Evolutionary conservation across 1,140 invertebrate genomes (phyloP), one percentile per base, ranked within the genome.

Genomic region (Diabrotica virgifera): DNA sequence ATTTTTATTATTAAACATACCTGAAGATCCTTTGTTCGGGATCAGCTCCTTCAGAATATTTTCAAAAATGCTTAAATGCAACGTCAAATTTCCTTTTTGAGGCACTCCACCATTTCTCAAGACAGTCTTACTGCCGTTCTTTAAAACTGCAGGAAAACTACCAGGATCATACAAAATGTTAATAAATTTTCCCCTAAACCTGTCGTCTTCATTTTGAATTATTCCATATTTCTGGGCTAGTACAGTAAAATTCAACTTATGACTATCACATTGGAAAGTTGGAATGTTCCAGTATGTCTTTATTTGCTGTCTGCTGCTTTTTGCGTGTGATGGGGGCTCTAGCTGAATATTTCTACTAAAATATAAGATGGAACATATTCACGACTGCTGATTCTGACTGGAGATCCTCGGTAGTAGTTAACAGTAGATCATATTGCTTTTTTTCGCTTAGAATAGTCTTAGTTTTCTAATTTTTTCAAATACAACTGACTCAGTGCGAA

Each of bases 271-370:
- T 77, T 87, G 85, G 69, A 86, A 86, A 0, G 88, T 89, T 0
- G 91, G 91, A 5, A 89, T 85, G 76, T 93, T 93, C 91, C 91
- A 93, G 67, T 88, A 90, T 0, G 90, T 82, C 13, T 82, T 70
- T 52, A 24, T 40, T n/a, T n/a, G n/a, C 6, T 52, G 11, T 12
- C 0, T 36, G 35, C 5, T 38, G 50, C 52, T 38, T 46, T 11
- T 46, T 46, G 11, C 11, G 40, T 8, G 6, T 46, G 11, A 6
- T 8, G 40, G 40, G 11, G 6, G 40, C 40, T 46, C 40, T 46
- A 46, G 40, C 6, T 46, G 6, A 46, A 46, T 46, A 46, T 46
- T 11, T 46, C 11, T 46, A 46, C 40, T 46, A 11, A 46, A 46
- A 46, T 46, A 46, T 6, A 46, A 8, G 11, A 46, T 46, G 6